phyloP scores from a whole-genome alignment of 2,113 vertebrate genomes.

The Dinomys branickii region DNA sequence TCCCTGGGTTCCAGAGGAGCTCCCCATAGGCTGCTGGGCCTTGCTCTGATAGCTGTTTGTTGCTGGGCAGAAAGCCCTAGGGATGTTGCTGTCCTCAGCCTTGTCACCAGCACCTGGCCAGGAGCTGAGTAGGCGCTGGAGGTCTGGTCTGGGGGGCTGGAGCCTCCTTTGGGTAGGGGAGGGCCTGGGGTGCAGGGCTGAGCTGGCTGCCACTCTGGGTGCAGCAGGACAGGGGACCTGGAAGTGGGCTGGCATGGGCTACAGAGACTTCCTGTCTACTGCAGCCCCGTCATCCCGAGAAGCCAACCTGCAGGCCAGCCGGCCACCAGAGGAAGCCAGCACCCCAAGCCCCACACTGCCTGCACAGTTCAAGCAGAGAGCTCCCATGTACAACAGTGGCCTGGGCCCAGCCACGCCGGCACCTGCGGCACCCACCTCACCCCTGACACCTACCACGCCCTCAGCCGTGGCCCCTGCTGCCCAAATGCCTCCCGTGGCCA shows the following conservation, averaged over 20 bases:
- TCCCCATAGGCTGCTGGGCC: neutral
- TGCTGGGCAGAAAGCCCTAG: neutral
- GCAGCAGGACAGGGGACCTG: neutral
- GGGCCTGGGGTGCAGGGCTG: neutral
- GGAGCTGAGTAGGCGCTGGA: neutral
- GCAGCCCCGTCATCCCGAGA: constrained; percentile 91
- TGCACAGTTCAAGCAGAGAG: constrained; percentile 96
- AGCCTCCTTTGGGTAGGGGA: neutral
- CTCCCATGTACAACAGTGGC: constrained; percentile 96
- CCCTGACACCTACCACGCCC: constrained; percentile 91
- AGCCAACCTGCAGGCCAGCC: constrained; percentile 89
- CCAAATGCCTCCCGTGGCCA: constrained; percentile 90
- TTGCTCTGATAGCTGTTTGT: neutral
- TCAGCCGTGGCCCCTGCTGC: constrained; percentile 88
- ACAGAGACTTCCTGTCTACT: neutral
- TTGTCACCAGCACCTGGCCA: too few species aligned
- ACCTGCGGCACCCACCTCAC: constrained; percentile 89
- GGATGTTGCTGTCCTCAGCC: neutral
- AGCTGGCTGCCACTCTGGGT: neutral
- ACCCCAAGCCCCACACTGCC: constrained; percentile 82
- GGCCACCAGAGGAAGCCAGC: constrained; percentile 92
- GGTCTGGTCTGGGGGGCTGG: accelerated
- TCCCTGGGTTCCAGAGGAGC: neutral
- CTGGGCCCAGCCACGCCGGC: constrained; percentile 89
- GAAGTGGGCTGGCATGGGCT: neutral